Conservation (phyloP, 2,113 vertebrate genomes). For the Trachemys scripta region DNA sequence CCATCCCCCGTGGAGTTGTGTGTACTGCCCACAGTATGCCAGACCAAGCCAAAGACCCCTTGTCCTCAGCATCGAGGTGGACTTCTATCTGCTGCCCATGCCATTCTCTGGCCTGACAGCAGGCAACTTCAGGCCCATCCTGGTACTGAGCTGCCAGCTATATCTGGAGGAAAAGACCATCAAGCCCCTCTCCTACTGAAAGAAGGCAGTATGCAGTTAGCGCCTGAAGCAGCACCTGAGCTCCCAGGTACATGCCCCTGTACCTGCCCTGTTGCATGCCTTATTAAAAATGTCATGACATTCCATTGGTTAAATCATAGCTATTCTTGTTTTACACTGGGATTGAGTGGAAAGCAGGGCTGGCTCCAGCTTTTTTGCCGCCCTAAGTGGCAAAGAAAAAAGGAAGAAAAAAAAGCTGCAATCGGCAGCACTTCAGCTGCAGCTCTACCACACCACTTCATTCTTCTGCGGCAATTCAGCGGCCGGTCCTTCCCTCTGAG, state of each 20-base stretch:
- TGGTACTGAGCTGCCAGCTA: constrained; percentile 85
- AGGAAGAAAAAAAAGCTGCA: too few relatives aligned
- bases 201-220: constrained; percentile 88
- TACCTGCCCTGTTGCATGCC: too few relatives aligned
- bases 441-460: too few relatives aligned
- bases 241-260: constrained; percentile 82
- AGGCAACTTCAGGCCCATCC: constrained; percentile 63
- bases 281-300: too few relatives aligned
- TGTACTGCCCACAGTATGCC: constrained; percentile 66
- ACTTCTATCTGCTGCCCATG: constrained; percentile 56
- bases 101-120: constrained; percentile 79
- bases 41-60: background rate
- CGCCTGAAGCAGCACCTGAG: constrained; percentile 89
- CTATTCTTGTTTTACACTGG: too few relatives aligned
- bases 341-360: too few relatives aligned
- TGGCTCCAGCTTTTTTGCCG: too few relatives aligned
- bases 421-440: too few relatives aligned
- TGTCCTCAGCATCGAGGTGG: constrained; percentile 48
- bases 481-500: too few relatives aligned
- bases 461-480: too few relatives aligned
- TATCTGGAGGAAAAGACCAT: constrained; percentile 88
- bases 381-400: too few relatives aligned
- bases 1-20: constrained; percentile 73
- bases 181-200: constrained; percentile 87
- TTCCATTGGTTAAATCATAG: too few relatives aligned